Conservation (phyloP, 2,888 invertebrate genomes). For the Hoplodrina blanda region DNA sequence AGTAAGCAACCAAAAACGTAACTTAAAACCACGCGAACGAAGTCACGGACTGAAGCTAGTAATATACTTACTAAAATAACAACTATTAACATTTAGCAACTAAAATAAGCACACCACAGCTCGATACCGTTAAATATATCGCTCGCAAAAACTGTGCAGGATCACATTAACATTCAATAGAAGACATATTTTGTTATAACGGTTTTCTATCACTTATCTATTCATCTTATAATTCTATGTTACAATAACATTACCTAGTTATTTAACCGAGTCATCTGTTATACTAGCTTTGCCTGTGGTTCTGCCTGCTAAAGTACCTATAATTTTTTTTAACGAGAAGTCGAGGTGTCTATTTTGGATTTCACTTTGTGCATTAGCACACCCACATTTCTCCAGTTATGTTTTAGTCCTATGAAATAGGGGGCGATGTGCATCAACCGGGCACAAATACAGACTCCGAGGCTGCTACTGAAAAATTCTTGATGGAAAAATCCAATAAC, state of each 20-base stretch:
- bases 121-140: slow-evolving; percentile 50
- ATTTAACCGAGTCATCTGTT: slow-evolving; percentile 33
- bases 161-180: slow-evolving; percentile 57
- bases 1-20: too few species aligned
- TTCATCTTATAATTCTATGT: slow-evolving; percentile 30
- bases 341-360: too few species aligned
- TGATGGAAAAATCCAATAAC: too few species aligned
- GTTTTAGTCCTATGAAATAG: too few species aligned
- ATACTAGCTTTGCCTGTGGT: background rate
- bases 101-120: slow-evolving; percentile 6
- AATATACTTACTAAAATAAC: background rate
- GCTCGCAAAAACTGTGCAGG: slow-evolving; percentile 51
- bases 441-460: too few species aligned
- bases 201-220: slow-evolving; percentile 34
- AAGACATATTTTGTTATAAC: slow-evolving; percentile 35
- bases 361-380: too few species aligned
- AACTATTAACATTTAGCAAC: background rate
- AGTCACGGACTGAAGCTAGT: too few species aligned
- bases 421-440: too few species aligned
- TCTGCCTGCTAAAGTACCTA: background rate
- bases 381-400: too few species aligned
- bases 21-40: too few species aligned
- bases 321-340: too few species aligned
- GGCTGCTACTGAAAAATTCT: too few species aligned
- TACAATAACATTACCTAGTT: slow-evolving; percentile 37